Evolutionary conservation across 2,113 vertebrate genomes (phyloP).

Genomic region (Ellobius talpinus): DNA sequence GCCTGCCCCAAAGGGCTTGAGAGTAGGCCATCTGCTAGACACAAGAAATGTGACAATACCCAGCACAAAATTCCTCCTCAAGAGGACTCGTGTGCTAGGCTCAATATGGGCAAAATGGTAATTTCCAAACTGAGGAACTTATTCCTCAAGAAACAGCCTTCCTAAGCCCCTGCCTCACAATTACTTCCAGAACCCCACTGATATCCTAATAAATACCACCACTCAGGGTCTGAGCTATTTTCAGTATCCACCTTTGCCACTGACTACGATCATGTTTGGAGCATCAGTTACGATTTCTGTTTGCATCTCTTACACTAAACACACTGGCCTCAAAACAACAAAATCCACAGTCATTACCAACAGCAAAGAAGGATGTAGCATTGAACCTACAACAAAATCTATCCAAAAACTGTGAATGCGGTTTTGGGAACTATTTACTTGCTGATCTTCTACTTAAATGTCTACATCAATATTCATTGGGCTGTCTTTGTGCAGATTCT

Average conservation of each 20-base stretch:
- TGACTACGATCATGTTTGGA: background rate
- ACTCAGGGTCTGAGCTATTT: slow-evolving; percentile 13
- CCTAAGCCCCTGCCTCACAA: background rate
- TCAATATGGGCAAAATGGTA: background rate
- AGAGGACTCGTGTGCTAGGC: background rate
- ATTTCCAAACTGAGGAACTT: background rate
- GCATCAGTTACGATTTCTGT: background rate
- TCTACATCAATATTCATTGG: background rate
- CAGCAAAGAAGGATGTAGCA: background rate
- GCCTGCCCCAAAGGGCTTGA: background rate
- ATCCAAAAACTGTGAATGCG: background rate
- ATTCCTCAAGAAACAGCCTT: background rate
- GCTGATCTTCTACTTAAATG: background rate
- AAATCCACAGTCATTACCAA: background rate
- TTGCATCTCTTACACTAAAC: background rate
- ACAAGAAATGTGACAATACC: too few relatives aligned
- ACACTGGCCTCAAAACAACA: background rate
- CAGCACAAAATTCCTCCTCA: background rate
- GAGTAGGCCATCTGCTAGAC: background rate
- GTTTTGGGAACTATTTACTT: background rate
- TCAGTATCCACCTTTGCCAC: background rate
- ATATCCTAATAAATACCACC: background rate
- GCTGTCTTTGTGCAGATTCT: background rate
- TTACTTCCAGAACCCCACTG: background rate
- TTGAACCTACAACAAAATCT: slow-evolving; percentile 5